These are phyloP conservation scores for Carettochelys insculpta DNA, from an alignment of 2,113 vertebrate species.

Conservation along the genomic window DNA sequence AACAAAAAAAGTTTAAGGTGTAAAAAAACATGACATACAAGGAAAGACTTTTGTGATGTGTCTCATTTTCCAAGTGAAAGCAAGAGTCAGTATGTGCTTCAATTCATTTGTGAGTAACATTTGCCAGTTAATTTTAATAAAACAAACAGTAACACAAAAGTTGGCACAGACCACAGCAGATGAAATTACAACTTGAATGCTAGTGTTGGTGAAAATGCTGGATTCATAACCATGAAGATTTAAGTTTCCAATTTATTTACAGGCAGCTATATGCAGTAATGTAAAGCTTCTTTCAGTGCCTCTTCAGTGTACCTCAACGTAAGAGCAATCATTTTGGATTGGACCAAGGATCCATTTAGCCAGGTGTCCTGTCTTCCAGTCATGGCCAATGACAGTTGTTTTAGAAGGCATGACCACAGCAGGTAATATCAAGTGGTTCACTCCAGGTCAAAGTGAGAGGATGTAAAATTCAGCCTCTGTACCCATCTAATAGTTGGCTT, in stretches of 20 bases:
- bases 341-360: no score
- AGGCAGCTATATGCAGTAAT: not conserved
- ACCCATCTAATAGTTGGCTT: not conserved
- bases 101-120: no score
- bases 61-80: not conserved
- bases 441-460: not conserved
- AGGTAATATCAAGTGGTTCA: no score
- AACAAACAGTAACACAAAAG: not conserved
- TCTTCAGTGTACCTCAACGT: not conserved
- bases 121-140: not conserved
- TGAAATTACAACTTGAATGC: not conserved
- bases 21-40: not conserved
- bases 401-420: no score
- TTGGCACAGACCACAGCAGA: not conserved
- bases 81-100: not conserved
- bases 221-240: not conserved
- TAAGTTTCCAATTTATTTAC: not conserved
- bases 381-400: no score
- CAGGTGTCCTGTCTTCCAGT: no score
- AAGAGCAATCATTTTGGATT: no score
- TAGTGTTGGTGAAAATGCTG: not conserved
- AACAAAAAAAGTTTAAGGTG: not conserved
- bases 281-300: not conserved
- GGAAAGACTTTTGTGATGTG: not conserved
- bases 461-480: not conserved